phyloP scores from a whole-genome alignment of 1,140 invertebrate species.

The Lucilia sericata region DNA sequence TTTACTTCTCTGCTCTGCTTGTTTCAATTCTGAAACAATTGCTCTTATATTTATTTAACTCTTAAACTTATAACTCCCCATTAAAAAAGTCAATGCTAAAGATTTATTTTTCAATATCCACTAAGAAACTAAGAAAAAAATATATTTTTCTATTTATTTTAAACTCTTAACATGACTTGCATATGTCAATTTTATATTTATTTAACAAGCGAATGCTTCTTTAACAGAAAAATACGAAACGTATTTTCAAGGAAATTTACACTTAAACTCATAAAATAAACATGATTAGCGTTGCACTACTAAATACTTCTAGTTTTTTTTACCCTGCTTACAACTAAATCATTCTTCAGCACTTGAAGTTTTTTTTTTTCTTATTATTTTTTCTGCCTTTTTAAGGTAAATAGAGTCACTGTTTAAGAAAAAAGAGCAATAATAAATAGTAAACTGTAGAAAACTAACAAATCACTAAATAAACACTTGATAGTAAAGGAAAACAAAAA shows the following conservation, averaged over 20 bases:
- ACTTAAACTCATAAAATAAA: constrained; percentile 43
- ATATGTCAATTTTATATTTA: constrained; percentile 24
- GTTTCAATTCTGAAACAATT: neutral
- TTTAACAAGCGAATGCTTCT: neutral
- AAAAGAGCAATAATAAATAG: neutral
- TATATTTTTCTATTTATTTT: neutral
- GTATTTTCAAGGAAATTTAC: constrained; percentile 39
- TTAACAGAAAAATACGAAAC: neutral
- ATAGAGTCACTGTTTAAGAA: neutral
- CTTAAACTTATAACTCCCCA: neutral
- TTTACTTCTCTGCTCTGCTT: neutral
- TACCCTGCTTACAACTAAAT: neutral
- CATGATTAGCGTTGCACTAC: constrained; percentile 44
- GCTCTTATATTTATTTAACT: constrained; percentile 31
- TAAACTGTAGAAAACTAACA: neutral
- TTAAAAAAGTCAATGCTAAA: neutral
- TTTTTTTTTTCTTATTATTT: neutral
- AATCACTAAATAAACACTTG: constrained; percentile 24
- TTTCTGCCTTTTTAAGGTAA: neutral
- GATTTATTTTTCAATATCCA: neutral
- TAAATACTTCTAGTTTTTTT: constrained; percentile 33
- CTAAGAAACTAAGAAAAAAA: neutral
- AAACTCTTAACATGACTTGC: constrained; percentile 10
- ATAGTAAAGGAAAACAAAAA: neutral
- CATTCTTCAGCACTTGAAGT: neutral